These are phyloP conservation scores for Gallinago stenura DNA, from an alignment of 2,797 vertebrate species.

Conservation along the genomic window DNA sequence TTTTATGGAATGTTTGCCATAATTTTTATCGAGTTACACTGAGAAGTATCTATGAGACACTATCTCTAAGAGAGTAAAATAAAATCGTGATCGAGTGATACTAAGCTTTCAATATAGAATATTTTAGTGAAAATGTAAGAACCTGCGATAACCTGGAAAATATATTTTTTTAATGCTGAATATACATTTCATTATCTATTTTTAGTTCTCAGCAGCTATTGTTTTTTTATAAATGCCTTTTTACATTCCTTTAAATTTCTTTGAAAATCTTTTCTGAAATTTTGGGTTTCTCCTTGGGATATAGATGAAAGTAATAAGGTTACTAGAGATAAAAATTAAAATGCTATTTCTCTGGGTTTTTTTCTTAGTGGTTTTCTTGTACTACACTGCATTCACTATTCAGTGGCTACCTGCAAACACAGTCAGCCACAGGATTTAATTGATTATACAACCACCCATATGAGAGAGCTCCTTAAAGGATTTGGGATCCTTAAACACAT, in stretches of 20 bases:
- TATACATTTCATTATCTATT: not conserved
- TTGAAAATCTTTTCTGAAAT: slow-evolving; percentile 1
- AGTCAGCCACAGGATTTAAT: not conserved
- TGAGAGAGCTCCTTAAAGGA: not conserved
- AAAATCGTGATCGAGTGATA: not conserved
- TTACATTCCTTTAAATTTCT: not conserved
- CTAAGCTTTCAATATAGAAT: not conserved
- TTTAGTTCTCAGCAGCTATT: not conserved
- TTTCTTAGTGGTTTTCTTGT: not conserved
- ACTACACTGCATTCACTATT: not conserved
- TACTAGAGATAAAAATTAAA: not conserved
- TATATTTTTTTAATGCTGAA: not conserved
- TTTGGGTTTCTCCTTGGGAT: not conserved
- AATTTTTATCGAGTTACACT: slow-evolving; percentile 27
- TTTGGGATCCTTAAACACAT: not conserved
- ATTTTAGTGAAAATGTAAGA: not conserved
- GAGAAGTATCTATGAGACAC: slow-evolving; percentile 11
- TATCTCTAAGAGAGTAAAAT: not conserved
- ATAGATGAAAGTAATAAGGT: not conserved
- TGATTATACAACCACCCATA: not conserved
- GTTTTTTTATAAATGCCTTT: not conserved
- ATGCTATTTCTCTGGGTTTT: fast-evolving
- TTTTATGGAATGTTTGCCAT: not conserved
- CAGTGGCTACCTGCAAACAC: not conserved
- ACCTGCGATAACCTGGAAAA: not conserved